These are phyloP conservation scores for Drosophila pallidifrons DNA, from an alignment of 1,140 invertebrate species.

Conservation along the genomic window DNA sequence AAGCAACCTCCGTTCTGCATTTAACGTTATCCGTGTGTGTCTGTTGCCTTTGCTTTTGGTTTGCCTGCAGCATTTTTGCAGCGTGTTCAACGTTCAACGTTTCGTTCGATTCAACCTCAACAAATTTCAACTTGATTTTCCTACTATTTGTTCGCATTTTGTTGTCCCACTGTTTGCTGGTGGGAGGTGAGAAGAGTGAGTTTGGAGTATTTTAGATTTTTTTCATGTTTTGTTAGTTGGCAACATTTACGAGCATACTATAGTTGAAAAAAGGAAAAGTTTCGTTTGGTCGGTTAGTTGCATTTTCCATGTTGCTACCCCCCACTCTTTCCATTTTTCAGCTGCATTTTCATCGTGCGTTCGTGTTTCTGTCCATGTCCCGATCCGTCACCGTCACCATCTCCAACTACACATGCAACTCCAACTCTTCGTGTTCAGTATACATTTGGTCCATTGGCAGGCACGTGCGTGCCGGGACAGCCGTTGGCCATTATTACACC, in stretches of 20 bases:
- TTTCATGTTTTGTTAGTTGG: slow-evolving; percentile 32
- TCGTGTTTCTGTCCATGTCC: slow-evolving; percentile 18
- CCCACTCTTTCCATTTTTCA: slow-evolving; percentile 24
- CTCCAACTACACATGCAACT: neutral
- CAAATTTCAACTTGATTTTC: slow-evolving; percentile 78
- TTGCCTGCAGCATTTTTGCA: slow-evolving; percentile 32
- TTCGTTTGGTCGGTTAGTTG: slow-evolving; percentile 46
- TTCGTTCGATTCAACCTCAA: slow-evolving; percentile 62
- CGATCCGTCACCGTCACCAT: neutral
- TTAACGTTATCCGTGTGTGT: slow-evolving; percentile 29
- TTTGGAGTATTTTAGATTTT: slow-evolving; percentile 16
- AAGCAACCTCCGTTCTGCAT: neutral
- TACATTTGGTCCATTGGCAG: slow-evolving; percentile 55
- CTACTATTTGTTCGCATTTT: slow-evolving; percentile 65
- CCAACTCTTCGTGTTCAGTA: slow-evolving; percentile 27
- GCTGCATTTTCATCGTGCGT: slow-evolving; percentile 60
- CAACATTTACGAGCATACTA: slow-evolving; percentile 67
- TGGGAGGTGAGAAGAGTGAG: slow-evolving; percentile 7
- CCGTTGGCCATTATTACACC: slow-evolving; percentile 80
- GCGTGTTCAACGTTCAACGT: slow-evolving; percentile 26
- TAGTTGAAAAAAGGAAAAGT: slow-evolving; percentile 12
- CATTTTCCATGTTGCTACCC: slow-evolving; percentile 21
- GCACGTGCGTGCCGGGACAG: slow-evolving; percentile 66
- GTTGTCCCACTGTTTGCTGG: neutral
- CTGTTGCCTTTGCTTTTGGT: slow-evolving; percentile 6